These are phyloP conservation scores for Gasterosteus nipponicus DNA, from an alignment of 2,113 vertebrate species.

Conservation along the genomic window DNA sequence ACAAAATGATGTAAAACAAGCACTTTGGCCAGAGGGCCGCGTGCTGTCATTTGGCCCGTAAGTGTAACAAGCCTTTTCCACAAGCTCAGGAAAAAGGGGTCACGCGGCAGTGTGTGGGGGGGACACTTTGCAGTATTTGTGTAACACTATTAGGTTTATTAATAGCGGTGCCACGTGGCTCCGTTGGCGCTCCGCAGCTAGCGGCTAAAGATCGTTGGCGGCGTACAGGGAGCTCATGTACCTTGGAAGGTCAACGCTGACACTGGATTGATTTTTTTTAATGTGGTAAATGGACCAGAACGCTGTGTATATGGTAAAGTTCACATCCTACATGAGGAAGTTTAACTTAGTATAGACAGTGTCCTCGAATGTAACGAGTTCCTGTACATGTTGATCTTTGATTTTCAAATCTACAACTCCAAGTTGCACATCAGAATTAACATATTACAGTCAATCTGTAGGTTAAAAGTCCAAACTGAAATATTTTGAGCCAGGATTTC, in stretches of 20 bases:
- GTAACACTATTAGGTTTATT: slow-evolving; percentile 69
- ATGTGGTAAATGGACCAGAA: slow-evolving; percentile 10
- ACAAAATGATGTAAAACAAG: background rate
- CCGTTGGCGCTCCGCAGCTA: slow-evolving; percentile 42
- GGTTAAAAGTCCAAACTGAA: background rate
- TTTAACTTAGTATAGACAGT: background rate
- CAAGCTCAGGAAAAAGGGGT: slow-evolving; percentile 39
- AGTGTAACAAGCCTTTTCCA: background rate
- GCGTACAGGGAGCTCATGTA: slow-evolving; percentile 43
- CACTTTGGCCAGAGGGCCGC: background rate
- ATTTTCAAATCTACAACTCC: background rate
- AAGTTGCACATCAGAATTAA: background rate
- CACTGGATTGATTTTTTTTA: background rate
- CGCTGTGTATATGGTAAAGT: background rate
- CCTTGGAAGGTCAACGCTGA: slow-evolving; percentile 55
- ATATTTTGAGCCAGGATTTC: background rate
- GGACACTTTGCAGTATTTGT: slow-evolving; percentile 65
- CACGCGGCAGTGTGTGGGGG: slow-evolving; percentile 22
- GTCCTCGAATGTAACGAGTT: background rate
- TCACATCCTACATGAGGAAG: background rate
- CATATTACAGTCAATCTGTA: background rate
- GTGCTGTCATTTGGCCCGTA: background rate
- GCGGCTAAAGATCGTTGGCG: slow-evolving; percentile 30
- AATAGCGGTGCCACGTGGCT: slow-evolving; percentile 69
- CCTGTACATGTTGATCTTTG: no score